Conservation (phyloP, 2,888 invertebrate species). For the Lasioglossum marginatum region DNA sequence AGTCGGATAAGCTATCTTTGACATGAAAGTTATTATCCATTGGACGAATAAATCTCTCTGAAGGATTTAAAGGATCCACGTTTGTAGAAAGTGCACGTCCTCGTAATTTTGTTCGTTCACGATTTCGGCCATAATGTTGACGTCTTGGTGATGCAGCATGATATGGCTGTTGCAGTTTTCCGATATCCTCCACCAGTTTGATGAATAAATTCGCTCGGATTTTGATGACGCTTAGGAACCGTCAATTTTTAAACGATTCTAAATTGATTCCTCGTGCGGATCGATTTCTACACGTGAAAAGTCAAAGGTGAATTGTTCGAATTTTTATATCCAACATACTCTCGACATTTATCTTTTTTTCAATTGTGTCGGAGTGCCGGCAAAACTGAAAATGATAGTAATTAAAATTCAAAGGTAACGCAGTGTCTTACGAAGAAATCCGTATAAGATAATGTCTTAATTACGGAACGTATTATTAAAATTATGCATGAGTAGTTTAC, state of each 20-base stretch:
- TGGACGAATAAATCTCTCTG: background rate
- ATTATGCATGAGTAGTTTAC: background rate
- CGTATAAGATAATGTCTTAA: background rate
- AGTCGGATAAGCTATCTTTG: background rate
- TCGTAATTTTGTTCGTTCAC: conserved; percentile 34
- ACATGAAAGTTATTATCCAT: background rate
- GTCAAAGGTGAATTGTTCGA: background rate
- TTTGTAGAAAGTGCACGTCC: conserved; percentile 43
- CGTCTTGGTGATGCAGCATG: conserved; percentile 64
- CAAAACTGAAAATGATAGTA: background rate
- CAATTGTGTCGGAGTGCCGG: background rate
- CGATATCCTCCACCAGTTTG: background rate
- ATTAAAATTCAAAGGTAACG: background rate
- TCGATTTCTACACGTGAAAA: background rate
- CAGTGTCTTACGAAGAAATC: background rate
- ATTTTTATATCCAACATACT: background rate
- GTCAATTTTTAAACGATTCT: background rate
- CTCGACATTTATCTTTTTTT: background rate
- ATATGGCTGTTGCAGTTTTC: conserved; percentile 57
- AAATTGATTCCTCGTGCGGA: background rate
- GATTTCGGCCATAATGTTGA: conserved; percentile 57
- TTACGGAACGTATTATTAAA: background rate
- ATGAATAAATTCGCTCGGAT: conserved; percentile 12
- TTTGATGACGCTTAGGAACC: background rate
- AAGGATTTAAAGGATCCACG: background rate